Evolutionary conservation across 2,113 vertebrate species (phyloP).

Genomic region (Microcebus lehilahytsara): DNA sequence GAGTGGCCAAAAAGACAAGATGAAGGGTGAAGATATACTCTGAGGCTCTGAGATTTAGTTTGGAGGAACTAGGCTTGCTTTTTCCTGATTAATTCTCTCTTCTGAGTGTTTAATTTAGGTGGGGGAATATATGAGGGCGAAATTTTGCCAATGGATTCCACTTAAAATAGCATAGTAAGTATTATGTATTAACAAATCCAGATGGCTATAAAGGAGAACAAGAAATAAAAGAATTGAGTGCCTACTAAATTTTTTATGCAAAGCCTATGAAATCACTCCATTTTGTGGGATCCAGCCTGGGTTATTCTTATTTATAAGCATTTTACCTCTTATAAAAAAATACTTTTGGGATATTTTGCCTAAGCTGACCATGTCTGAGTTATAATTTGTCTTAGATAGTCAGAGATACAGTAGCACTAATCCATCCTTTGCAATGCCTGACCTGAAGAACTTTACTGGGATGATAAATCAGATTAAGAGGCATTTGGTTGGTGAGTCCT

Average conservation of each 20-base stretch:
- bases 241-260: not conserved
- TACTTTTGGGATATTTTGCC: not conserved
- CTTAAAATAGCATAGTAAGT: constrained; percentile 17
- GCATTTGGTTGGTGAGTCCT: not conserved
- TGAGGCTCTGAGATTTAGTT: not conserved
- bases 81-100: not conserved
- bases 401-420: not conserved
- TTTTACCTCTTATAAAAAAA: not conserved
- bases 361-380: not conserved
- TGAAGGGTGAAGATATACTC: not conserved
- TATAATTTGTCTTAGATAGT: not conserved
- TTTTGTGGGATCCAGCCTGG: not conserved
- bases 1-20: not conserved
- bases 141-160: not conserved
- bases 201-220: not conserved
- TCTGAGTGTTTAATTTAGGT: not conserved
- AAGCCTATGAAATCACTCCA: constrained; percentile 3
- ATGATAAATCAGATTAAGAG: not conserved
- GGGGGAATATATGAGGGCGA: not conserved
- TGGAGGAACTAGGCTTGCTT: not conserved
- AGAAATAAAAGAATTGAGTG: not conserved
- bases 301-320: not conserved
- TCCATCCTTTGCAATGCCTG: not conserved
- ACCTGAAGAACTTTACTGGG: not conserved
- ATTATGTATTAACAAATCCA: not conserved